Evolutionary conservation across 2,888 invertebrate species (phyloP).

Genomic region (Drosophila algonquin): DNA sequence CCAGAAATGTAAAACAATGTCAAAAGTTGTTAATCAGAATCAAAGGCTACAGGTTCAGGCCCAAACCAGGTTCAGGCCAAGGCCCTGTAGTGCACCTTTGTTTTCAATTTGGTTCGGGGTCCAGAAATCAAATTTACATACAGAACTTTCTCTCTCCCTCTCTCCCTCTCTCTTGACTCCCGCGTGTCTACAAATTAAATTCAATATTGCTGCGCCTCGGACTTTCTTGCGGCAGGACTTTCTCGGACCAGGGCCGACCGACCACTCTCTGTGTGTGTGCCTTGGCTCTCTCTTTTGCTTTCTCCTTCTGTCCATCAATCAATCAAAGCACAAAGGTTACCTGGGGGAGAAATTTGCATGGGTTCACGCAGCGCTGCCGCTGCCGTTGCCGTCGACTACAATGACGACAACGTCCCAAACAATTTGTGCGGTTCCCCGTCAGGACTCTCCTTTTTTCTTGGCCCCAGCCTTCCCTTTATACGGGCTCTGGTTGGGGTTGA

Average conservation of each 20-base stretch:
- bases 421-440: constrained; percentile 57
- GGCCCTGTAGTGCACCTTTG: constrained; percentile 42
- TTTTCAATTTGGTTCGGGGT: constrained; percentile 29
- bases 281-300: neutral
- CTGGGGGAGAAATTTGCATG: constrained; percentile 78
- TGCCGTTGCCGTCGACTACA: constrained; percentile 25
- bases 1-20: constrained; percentile 77
- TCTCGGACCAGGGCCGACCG: constrained; percentile 50
- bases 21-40: constrained; percentile 73
- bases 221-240: constrained; percentile 3
- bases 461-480: constrained; percentile 14
- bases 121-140: constrained; percentile 62
- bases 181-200: constrained; percentile 77
- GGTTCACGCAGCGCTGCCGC: constrained; percentile 63
- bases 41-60: constrained; percentile 11
- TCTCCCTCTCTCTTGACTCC: constrained; percentile 26
- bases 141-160: constrained; percentile 19
- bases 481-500: constrained; percentile 42
- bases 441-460: constrained; percentile 18
- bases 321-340: constrained; percentile 78
- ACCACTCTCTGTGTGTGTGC: neutral
- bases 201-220: constrained; percentile 62
- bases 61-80: constrained; percentile 4
- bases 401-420: constrained; percentile 63
- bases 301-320: constrained; percentile 67